phyloP scores from a whole-genome alignment of 1,140 invertebrate species.

The Plectrocnemia conspersa region DNA sequence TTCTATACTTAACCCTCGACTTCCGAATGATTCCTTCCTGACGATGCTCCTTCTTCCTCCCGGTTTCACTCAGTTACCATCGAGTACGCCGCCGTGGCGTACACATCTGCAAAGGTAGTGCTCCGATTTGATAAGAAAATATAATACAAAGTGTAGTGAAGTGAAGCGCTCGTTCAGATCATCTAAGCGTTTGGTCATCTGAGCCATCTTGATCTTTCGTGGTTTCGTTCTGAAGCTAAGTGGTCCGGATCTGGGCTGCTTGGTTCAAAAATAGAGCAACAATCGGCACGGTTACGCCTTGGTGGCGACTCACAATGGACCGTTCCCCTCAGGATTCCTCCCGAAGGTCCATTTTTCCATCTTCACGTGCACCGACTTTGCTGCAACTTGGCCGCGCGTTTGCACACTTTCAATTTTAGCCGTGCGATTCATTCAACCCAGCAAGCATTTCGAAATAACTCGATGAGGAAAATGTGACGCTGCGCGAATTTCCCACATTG shows the following conservation, averaged over 20 bases:
- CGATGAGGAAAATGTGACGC: no score
- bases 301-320: not conserved
- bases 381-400: no score
- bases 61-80: no score
- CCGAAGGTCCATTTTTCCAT: no score
- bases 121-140: no score
- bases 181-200: no score
- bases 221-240: not conserved
- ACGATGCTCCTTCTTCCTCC: not conserved
- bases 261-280: not conserved
- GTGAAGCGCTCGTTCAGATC: no score
- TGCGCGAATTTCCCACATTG: no score
- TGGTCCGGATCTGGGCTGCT: not conserved
- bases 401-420: not conserved
- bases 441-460: no score
- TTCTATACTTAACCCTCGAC: slow-evolving; percentile 7
- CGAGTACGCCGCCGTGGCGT: no score
- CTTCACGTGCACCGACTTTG: not conserved
- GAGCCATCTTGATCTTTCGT: not conserved
- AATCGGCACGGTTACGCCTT: not conserved
- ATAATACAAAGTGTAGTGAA: no score
- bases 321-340: not conserved
- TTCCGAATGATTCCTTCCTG: slow-evolving; percentile 1
- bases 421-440: not conserved
- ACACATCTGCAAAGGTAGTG: no score